These are phyloP conservation scores for Enteromius viviparus DNA, from an alignment of 2,797 vertebrate species.

Conservation along the genomic window DNA sequence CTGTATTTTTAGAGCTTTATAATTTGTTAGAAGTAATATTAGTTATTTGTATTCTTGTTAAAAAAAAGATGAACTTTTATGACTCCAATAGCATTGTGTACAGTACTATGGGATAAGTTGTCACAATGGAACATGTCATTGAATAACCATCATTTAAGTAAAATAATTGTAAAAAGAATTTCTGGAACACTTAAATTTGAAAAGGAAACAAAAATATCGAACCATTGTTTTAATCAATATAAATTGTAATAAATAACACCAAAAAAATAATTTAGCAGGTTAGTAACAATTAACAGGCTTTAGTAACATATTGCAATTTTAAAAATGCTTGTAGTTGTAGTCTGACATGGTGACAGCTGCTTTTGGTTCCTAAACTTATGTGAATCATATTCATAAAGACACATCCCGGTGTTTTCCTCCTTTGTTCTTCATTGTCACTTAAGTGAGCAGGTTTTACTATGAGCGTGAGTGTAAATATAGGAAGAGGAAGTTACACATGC, in stretches of 20 bases:
- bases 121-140: neutral
- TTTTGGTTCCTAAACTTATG: neutral
- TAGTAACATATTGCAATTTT: neutral
- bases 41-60: neutral
- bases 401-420: neutral
- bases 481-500: slow-evolving; percentile 6
- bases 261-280: neutral
- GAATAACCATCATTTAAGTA: neutral
- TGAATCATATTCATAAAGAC: neutral
- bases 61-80: neutral
- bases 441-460: neutral
- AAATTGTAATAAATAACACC: neutral
- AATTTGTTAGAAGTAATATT: neutral
- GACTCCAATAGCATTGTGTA: neutral
- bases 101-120: neutral
- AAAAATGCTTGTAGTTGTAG: neutral
- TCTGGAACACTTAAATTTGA: no score
- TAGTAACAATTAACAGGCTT: neutral
- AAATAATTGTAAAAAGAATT: neutral
- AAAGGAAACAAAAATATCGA: neutral
- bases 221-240: neutral
- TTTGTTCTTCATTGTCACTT: neutral
- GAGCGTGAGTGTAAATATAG: neutral
- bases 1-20: neutral
- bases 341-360: neutral